Evolutionary conservation across 1,140 invertebrate genomes (phyloP).

Genomic region (Aphelenchoides avenae): DNA sequence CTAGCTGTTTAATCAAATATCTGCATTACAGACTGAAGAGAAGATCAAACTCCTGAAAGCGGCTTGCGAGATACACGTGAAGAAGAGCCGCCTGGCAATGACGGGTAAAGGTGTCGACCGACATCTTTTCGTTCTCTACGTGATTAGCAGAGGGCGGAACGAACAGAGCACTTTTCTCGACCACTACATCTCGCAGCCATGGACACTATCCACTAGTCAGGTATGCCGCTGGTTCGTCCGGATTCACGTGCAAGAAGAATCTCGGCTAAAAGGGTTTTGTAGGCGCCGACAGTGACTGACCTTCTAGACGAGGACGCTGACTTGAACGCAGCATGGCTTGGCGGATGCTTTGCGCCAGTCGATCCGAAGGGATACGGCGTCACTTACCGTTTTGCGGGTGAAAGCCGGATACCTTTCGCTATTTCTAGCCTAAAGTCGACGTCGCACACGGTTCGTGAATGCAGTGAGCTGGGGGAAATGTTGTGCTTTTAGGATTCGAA

Average conservation of each 20-base stretch:
- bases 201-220: slow-evolving; percentile 92
- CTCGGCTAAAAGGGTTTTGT: slow-evolving; percentile 63
- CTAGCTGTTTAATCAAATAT: no score
- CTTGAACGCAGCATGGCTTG: slow-evolving; percentile 29
- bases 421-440: no score
- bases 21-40: slow-evolving; percentile 37
- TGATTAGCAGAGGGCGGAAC: slow-evolving; percentile 91
- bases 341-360: slow-evolving; percentile 39
- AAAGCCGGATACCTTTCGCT: no score
- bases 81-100: slow-evolving; percentile 73
- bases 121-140: slow-evolving; percentile 93
- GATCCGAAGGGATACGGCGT: slow-evolving; percentile 40
- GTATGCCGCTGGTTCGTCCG: no score
- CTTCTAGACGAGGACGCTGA: slow-evolving; percentile 34
- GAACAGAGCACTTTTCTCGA: slow-evolving; percentile 64
- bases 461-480: no score
- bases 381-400: slow-evolving; percentile 41
- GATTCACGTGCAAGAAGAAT: slow-evolving; percentile 63
- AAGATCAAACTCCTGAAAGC: slow-evolving; percentile 66
- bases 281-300: slow-evolving; percentile 60
- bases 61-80: slow-evolving; percentile 73
- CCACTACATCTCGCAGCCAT: slow-evolving; percentile 92
- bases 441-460: no score
- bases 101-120: slow-evolving; percentile 89
- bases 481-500: no score